Percentiles rank a stretch among this genome's conserved stretches.
Conservation (phyloP, 1,140 invertebrate genomes). For the Euglossa dilemma region DNA sequence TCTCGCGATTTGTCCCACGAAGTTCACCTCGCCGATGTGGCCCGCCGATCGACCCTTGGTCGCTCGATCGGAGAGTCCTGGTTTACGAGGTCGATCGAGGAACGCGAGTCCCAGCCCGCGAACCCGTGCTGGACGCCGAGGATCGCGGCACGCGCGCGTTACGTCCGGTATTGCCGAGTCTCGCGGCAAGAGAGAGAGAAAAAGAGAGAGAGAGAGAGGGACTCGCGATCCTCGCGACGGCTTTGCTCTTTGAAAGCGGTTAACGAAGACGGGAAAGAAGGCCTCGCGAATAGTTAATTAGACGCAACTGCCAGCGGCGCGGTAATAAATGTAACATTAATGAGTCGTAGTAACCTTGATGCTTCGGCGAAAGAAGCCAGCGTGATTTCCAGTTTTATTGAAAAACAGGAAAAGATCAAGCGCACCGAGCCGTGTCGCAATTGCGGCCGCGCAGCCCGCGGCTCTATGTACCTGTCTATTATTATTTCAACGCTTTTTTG, state of each 20-base stretch:
- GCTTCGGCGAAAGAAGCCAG: slow-evolving; percentile 26
- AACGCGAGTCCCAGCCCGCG: too few species aligned
- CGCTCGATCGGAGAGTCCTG: too few species aligned
- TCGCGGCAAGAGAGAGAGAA: neutral
- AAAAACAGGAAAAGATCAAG: slow-evolving; percentile 55
- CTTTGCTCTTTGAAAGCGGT: slow-evolving; percentile 10
- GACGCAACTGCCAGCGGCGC: slow-evolving; percentile 9
- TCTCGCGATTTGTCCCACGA: too few species aligned
- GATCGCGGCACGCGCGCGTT: neutral
- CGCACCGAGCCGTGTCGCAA: slow-evolving; percentile 58
- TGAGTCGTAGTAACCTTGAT: slow-evolving; percentile 59
- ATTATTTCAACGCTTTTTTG: slow-evolving; percentile 58
- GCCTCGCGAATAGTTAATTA: slow-evolving; percentile 49
- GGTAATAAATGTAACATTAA: slow-evolving; percentile 65
- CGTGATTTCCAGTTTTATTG: slow-evolving; percentile 57
- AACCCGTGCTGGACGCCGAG: too few species aligned
- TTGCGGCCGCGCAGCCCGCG: slow-evolving; percentile 22
- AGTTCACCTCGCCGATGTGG: too few species aligned
- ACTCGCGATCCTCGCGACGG: neutral
- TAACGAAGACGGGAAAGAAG: slow-evolving; percentile 47
- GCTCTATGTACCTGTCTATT: slow-evolving; percentile 38
- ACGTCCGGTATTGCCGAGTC: neutral
- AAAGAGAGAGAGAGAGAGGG: neutral
- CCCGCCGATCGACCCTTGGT: too few species aligned
- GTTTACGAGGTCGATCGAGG: neutral